These are phyloP conservation scores for Macrotis lagotis DNA, from an alignment of 2,113 vertebrate genomes.

Conservation along the genomic window DNA sequence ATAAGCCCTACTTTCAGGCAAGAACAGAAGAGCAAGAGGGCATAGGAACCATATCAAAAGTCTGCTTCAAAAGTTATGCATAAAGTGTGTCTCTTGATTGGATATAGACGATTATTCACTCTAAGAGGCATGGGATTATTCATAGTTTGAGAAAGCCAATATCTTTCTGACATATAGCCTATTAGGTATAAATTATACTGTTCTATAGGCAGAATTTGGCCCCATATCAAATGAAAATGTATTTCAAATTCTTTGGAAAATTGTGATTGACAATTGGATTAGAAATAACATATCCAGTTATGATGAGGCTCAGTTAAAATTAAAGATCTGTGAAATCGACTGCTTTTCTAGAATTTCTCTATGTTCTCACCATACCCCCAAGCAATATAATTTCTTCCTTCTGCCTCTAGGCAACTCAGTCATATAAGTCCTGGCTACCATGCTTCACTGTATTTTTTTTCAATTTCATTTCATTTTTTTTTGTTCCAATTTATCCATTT, in stretches of 20 bases:
- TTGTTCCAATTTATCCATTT: too few species aligned
- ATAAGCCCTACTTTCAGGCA: constrained; percentile 4
- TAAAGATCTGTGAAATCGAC: neutral
- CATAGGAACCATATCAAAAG: neutral
- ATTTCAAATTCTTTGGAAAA: neutral
- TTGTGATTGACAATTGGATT: neutral
- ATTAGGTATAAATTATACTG: neutral
- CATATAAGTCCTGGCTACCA: neutral
- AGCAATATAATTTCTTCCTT: neutral
- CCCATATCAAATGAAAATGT: neutral
- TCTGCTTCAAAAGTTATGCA: neutral
- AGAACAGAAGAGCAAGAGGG: neutral
- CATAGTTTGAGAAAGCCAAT: neutral
- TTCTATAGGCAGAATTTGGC: neutral
- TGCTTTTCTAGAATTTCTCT: neutral
- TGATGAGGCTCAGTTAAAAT: neutral
- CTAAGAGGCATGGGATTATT: neutral
- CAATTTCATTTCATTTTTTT: too few species aligned
- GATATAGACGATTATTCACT: neutral
- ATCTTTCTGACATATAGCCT: fast-evolving
- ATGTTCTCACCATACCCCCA: neutral
- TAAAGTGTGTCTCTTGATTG: neutral
- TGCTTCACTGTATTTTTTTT: neutral
- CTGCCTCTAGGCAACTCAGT: neutral
- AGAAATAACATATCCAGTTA: neutral